Conservation (phyloP, 1,140 invertebrate species). For the Sitophilus oryzae region DNA sequence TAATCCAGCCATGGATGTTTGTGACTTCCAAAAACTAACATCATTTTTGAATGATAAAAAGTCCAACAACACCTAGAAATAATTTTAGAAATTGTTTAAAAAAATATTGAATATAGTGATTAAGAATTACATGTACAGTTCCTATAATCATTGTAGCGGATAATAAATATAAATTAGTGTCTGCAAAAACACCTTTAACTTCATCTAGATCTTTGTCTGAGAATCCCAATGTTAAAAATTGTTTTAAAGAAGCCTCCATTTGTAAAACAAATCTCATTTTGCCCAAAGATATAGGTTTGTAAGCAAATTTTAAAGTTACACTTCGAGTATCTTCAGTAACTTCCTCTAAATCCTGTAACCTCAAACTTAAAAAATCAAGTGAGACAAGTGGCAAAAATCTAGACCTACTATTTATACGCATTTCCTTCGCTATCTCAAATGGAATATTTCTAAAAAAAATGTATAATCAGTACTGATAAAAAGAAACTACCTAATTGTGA, state of each 20-base stretch:
- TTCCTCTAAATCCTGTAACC: slow-evolving; percentile 66
- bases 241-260: slow-evolving; percentile 71
- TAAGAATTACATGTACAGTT: slow-evolving; percentile 78
- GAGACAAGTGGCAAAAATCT: slow-evolving; percentile 79
- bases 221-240: slow-evolving; percentile 74
- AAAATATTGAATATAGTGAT: slow-evolving; percentile 1
- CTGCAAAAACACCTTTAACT: slow-evolving; percentile 92
- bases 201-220: slow-evolving; percentile 93
- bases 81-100: slow-evolving; percentile 7
- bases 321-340: slow-evolving; percentile 52
- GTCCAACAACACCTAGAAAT: slow-evolving; percentile 84
- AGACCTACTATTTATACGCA: slow-evolving; percentile 55
- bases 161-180: slow-evolving; percentile 92
- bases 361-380: slow-evolving; percentile 74
- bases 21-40: slow-evolving; percentile 86
- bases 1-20: slow-evolving; percentile 79
- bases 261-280: slow-evolving; percentile 70
- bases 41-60: slow-evolving; percentile 98
- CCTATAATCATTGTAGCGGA: slow-evolving; percentile 87
- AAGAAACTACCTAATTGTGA: background rate
- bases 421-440: slow-evolving; percentile 52
- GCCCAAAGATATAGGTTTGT: slow-evolving; percentile 61
- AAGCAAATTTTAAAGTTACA: slow-evolving; percentile 55
- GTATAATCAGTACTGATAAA: background rate
- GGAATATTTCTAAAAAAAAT: slow-evolving; percentile 43